Evolutionary conservation across 2,113 vertebrate species (phyloP), one percentile per base, ranked within the genome.

Genomic region (Bufo gargarizans): DNA sequence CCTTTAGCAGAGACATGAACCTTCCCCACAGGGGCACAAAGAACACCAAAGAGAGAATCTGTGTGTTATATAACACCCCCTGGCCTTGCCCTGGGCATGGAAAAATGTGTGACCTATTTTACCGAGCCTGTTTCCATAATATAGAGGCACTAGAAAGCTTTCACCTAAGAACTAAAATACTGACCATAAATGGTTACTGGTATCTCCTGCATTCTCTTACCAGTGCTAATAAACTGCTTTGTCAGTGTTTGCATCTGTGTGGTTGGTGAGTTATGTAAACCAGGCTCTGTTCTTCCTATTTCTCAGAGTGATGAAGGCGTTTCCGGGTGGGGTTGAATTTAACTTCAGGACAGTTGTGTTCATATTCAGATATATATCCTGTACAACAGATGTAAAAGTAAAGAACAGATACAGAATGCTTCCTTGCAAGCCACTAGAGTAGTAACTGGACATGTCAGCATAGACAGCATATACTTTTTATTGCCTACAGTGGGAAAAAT

Each of bases 181-280:
- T 45, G 56, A 59, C 59, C 22, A 45, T 59, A 33, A 1, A 17
- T 45, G 77, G 10, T 33, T 33, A 63, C 45, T 50, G 16, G 20
- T 69, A 55, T 84, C 11, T 20, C 58, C 16, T 65, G 14, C 10
- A 47, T 17, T 47, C 43, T 47, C 14, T 16, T 82, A 33, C 55
- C 78, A 43, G n/a, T 61, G 78, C 22, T 81, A 43, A 81, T 69
- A 80, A 72, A 87, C 81, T 84, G 45, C 84, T 78, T 16, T n/a
- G 84, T 85, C 49, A 84, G 72, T 50, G 3, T 89, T 19, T 22
- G 61, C 84, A 84, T 89, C 69, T 47, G 49, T 6, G 33, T 90
- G 87, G 85, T 90, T 67, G 53, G 77, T 22, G 47, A 89, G 87
- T 85, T 90, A 19, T 90, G 22, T 22, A 89, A 85, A 86, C 84